Percentiles rank a stretch among this genome's conserved stretches.
These are phyloP conservation scores for Novumbra hubbsi DNA, from an alignment of 2,797 vertebrate genomes.

Conservation along the genomic window DNA sequence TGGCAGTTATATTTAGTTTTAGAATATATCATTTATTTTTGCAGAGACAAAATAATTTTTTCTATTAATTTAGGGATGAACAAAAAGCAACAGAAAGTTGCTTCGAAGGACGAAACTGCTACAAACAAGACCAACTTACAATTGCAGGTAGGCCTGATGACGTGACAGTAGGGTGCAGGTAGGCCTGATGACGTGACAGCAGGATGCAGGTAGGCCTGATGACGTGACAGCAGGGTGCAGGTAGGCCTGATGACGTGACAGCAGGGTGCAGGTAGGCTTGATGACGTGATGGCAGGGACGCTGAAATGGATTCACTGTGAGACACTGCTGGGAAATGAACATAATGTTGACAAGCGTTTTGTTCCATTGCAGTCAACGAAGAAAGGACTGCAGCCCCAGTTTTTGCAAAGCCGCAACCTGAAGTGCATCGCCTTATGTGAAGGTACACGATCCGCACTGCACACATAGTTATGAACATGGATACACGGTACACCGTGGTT, in stretches of 20 bases:
- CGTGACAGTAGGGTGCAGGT: slow-evolving; percentile 70
- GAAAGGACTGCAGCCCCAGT: slow-evolving; percentile 87
- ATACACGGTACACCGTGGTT: too few species aligned
- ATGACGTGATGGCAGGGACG: too few species aligned
- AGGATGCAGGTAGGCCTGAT: slow-evolving; percentile 77
- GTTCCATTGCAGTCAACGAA: slow-evolving; percentile 77
- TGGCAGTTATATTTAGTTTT: too few species aligned
- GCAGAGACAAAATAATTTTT: not conserved
- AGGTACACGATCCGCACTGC: slow-evolving; percentile 67
- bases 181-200: slow-evolving; percentile 15
- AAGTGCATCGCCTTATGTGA: slow-evolving; percentile 95
- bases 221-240: slow-evolving; percentile 76
- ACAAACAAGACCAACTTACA: slow-evolving; percentile 79
- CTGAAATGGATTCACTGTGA: too few species aligned
- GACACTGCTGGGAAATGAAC: not conserved
- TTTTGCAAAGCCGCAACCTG: slow-evolving; percentile 90
- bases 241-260: slow-evolving; percentile 56
- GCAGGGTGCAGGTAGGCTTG: too few species aligned
- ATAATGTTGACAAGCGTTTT: not conserved
- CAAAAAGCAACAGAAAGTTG: slow-evolving; percentile 89
- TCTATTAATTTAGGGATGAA: slow-evolving; percentile 81
- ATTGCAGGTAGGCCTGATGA: slow-evolving; percentile 73
- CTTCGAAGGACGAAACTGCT: slow-evolving; percentile 84
- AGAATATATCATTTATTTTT: not conserved
- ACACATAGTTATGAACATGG: not conserved